Base-by-base conservation (phyloP, 2,113 vertebrate species). In the Baryphthengus martii region DNA sequence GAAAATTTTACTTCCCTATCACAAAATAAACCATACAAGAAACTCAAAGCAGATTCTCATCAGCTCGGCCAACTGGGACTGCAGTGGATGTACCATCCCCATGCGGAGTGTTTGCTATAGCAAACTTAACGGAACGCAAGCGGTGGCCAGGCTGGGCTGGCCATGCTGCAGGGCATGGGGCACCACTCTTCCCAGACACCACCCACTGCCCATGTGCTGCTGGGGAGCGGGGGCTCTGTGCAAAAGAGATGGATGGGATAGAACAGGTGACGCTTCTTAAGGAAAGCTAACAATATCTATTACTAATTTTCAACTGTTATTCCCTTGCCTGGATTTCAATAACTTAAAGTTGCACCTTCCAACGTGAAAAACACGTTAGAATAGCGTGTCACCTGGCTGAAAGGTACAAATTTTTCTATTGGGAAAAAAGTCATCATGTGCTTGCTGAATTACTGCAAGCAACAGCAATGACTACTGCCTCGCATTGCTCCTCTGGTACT, bases 191-290 rank as follows among this genome's bases (percentile, higher is more conserved):
- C 66, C 49, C 31, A 17, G 70, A 39, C 40, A 42, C 59, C 52
- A 11, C 24, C 28, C 31, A 5, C 16, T 50, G 70, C 84, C 83
- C 61, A 58, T 28, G 11, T 85, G 92, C 81, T 63, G 58, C 75
- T 65, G 2, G 15, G 52, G n/a, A 52, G 50, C 25, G 3, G 26
- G 11, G 31, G 40, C n/a, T 28, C 59, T 21, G 9, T 12, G 73
- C 42, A 67, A 71, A 78, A 66, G 88, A 90, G 80, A n/a, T n/a
- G n/a, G 58, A 89, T 39, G 58, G 63, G 47, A 71, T 71, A 50
- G 55, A 86, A 47, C 85, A 76, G 75, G 37, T 86, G 72, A 68
- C 40, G 45, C 75, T 95, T 93, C 81, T 88, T 58, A 86, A 84
- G 85, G 85, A 75, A 87, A 84, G 83, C 66, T 33, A 45, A 53